Evolutionary conservation across 2,797 vertebrate genomes (phyloP).

Genomic region (Yasuhikotakia modesta): DNA sequence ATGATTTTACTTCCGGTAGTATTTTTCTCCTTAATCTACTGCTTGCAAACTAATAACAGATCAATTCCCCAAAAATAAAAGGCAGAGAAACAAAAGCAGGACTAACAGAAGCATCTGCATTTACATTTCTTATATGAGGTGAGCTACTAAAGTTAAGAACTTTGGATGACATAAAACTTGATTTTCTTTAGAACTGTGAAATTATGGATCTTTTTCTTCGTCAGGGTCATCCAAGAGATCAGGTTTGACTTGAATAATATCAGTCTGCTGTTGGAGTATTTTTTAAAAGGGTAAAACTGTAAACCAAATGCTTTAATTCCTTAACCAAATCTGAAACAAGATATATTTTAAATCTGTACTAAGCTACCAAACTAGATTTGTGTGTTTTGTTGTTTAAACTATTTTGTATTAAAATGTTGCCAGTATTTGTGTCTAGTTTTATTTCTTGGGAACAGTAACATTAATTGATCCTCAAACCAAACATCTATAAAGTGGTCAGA

Average conservation of each 20-base stretch:
- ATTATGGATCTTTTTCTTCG: neutral
- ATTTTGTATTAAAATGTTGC: slow-evolving; percentile 52
- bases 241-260: neutral
- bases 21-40: neutral
- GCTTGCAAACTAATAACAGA: slow-evolving; percentile 3
- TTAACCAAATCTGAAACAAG: slow-evolving; percentile 23
- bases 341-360: slow-evolving; percentile 39
- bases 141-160: neutral
- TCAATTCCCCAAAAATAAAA: neutral
- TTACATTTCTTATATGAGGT: neutral
- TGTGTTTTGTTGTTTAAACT: slow-evolving; percentile 5
- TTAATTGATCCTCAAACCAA: too few species aligned
- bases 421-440: neutral
- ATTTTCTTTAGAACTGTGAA: slow-evolving; percentile 36
- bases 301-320: slow-evolving; percentile 4
- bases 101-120: neutral
- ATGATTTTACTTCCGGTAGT: neutral
- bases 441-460: neutral
- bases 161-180: slow-evolving; percentile 15
- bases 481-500: neutral
- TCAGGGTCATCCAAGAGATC: neutral
- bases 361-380: slow-evolving; percentile 29
- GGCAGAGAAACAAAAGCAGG: neutral
- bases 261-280: neutral
- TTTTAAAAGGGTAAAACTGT: slow-evolving; percentile 11